Evolutionary conservation across 2,113 vertebrate species (phyloP), one percentile per base, ranked within the genome.

Genomic region (Sphyrna mokarran): DNA sequence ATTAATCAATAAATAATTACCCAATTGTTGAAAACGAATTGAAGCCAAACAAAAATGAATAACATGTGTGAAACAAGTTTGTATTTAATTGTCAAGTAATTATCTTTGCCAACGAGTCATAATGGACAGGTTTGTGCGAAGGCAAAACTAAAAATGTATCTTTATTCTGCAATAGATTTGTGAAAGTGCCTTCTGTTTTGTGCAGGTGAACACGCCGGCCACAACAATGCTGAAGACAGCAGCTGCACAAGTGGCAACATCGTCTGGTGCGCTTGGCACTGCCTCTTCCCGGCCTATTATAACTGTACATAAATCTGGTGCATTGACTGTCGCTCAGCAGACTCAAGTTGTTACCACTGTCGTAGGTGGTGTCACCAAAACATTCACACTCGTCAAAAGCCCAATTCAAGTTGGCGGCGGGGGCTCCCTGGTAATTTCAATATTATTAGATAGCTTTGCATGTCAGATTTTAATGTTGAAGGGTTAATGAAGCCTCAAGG

Each of bases 171-270:
- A 70, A 70, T 48, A 69, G 37, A 26, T 94, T 66, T 69, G 91
- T 48, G 23, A 72, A 93, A 95, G 16, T 87, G 11, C 86, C 63
- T 95, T 86, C 66, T 68, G 5, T 95, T 13, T 33, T 63, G n/a
- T 95, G 70, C 80, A 86, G 95, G 72, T 95, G 29, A 85, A 86
- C 61, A 83, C 86, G 22, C 95, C 78, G 0, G 95, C 95, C 95
- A 95, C 95, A 95, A 95, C 78, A 29, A 95, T 95, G 95, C 80
- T 95, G 95, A 95, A 95, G 95, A 95, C 95, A 29, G 95, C 95
- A 87, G 95, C 86, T 29, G 95, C 95, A 85, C 95, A 95, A 85
- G 95, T 89, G 43, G 95, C 86, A 22, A 95, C 95, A 3, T 83
- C 95, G 6, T 66, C 95, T 83, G 95, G 48, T 8, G 20, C 80